A percentile compares a stretch with the other conserved stretches of the same genome.
Evolutionary conservation across 2,113 vertebrate species (phyloP).

Genomic region (Apeltes quadracus): DNA sequence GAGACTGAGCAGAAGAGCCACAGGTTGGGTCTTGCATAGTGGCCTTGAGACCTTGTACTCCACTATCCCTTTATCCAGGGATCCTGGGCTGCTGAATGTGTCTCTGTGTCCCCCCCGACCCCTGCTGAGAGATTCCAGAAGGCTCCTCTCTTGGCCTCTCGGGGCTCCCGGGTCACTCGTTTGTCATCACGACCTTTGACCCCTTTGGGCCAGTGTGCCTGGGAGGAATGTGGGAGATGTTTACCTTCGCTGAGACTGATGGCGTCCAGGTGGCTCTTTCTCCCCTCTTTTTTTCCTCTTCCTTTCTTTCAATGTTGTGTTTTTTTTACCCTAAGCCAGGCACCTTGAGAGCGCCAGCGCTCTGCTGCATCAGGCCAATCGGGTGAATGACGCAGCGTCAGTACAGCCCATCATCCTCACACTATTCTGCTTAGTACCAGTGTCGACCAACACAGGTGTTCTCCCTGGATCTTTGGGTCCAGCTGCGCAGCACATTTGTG

Average conservation of each 20-base stretch:
- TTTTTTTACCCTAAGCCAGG: slow-evolving; percentile 47
- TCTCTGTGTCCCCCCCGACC: slow-evolving; percentile 82
- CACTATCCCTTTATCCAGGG: slow-evolving; percentile 22
- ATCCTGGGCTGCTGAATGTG: slow-evolving; percentile 69
- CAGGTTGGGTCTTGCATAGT: slow-evolving; percentile 38
- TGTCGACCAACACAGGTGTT: background rate
- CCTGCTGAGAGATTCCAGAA: slow-evolving; percentile 95
- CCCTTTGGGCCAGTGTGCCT: slow-evolving; percentile 90
- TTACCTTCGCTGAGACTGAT: slow-evolving; percentile 97
- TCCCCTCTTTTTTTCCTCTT: slow-evolving; percentile 27
- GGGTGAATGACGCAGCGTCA: slow-evolving; percentile 35
- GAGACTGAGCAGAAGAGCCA: slow-evolving; percentile 7
- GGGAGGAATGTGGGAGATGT: slow-evolving; percentile 95
- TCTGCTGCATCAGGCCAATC: slow-evolving; percentile 35
- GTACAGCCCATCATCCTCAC: background rate
- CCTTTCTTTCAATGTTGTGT: slow-evolving; percentile 61
- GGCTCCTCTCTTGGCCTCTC: slow-evolving; percentile 83
- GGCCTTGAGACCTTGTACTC: slow-evolving; percentile 20
- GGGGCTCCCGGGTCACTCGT: slow-evolving; percentile 91
- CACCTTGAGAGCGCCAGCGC: slow-evolving; percentile 30
- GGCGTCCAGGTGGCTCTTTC: slow-evolving; percentile 91
- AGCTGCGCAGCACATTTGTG: background rate
- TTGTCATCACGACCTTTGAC: slow-evolving; percentile 95
- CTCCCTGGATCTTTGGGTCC: slow-evolving; percentile 6
- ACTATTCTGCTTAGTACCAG: background rate